Conservation (phyloP, 2,797 vertebrate genomes). For the Sebastes oblongus region DNA sequence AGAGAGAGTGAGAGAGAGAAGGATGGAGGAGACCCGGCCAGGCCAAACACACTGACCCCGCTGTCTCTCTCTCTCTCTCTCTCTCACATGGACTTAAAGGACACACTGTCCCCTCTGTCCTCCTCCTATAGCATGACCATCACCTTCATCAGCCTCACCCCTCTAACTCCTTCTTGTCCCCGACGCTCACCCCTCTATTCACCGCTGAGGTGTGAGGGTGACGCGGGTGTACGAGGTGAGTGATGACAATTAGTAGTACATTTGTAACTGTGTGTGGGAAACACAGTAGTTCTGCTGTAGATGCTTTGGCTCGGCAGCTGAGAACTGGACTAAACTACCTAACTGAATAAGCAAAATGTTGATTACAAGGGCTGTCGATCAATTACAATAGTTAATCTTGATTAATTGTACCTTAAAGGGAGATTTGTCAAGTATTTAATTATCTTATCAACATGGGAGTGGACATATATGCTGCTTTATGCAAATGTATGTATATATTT, state of each 20-base stretch:
- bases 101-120: constrained; percentile 72
- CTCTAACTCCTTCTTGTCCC: constrained; percentile 41
- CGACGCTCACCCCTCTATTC: constrained; percentile 20
- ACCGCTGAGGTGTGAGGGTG: constrained; percentile 41
- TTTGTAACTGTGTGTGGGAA: constrained; percentile 52
- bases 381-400: no score
- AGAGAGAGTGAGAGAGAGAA: constrained; percentile 19
- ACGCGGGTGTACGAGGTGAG: constrained; percentile 26
- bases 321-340: no score
- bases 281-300: constrained; percentile 19
- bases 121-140: constrained; percentile 47
- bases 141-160: constrained; percentile 55
- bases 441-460: no score
- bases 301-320: no score
- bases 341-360: no score
- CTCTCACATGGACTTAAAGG: constrained; percentile 72
- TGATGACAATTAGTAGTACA: constrained; percentile 56
- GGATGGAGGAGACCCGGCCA: constrained; percentile 49
- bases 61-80: constrained; percentile 67
- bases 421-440: no score
- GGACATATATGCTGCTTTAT: no score
- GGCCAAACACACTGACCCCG: constrained; percentile 79
- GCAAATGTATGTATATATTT: no score
- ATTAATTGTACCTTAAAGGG: no score
- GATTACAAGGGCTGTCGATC: no score